Percentiles rank a stretch among this genome's conserved stretches.
Evolutionary conservation across 2,113 vertebrate genomes (phyloP).

Genomic region (Leucosticte australis): DNA sequence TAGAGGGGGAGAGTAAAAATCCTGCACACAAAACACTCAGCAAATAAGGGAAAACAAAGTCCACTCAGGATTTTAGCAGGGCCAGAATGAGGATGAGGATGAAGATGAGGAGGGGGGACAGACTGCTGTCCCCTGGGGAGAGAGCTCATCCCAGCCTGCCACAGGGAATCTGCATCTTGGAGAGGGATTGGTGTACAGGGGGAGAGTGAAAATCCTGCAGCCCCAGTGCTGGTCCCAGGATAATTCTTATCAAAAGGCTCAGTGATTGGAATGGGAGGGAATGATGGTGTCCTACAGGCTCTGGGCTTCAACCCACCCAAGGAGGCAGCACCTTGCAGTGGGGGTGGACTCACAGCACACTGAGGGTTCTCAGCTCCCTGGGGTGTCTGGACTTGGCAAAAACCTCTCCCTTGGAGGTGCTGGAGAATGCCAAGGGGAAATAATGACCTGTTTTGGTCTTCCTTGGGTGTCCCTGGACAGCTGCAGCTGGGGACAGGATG

Average conservation of each 20-base stretch:
- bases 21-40: neutral
- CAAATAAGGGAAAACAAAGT: neutral
- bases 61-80: too few species aligned
- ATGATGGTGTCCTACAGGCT: neutral
- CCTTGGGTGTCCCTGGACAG: neutral
- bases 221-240: neutral
- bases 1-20: neutral
- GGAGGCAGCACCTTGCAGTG: neutral
- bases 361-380: neutral
- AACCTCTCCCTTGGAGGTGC: neutral
- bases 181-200: neutral
- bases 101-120: too few species aligned
- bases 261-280: rapidly evolving
- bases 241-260: neutral
- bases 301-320: neutral
- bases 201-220: neutral
- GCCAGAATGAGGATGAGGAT: too few species aligned
- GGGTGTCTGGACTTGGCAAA: neutral
- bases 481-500: neutral
- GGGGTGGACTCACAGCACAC: neutral
- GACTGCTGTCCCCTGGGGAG: too few species aligned
- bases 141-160: too few species aligned
- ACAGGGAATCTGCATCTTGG: neutral
- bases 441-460: neutral
- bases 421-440: neutral